These are phyloP conservation scores for Sylvietta virens DNA, from an alignment of 2,113 vertebrate species.

Conservation along the genomic window DNA sequence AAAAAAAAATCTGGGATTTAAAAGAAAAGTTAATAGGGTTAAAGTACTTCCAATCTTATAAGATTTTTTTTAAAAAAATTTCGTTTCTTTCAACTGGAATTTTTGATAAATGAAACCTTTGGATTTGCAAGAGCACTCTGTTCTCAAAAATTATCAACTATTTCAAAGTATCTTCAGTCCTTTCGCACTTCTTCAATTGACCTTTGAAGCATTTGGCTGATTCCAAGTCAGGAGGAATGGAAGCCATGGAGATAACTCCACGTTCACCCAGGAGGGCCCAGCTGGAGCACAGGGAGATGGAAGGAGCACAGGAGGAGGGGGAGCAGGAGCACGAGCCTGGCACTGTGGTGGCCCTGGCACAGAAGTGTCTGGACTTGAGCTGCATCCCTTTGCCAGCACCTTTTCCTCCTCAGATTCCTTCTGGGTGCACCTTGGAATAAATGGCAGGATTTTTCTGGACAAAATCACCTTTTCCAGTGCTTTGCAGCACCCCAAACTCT, in stretches of 20 bases:
- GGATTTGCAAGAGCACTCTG: background rate
- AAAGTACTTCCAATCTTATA: background rate
- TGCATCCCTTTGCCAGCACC: background rate
- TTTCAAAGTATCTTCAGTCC: background rate
- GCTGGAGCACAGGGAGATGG: background rate
- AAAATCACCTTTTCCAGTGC: background rate
- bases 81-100: background rate
- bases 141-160: background rate
- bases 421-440: background rate
- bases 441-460: background rate
- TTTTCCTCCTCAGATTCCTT: background rate
- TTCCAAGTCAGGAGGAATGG: background rate
- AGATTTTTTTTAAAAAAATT: background rate
- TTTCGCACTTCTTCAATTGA: background rate
- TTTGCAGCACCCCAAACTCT: rapidly evolving
- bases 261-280: background rate
- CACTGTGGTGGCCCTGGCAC: rapidly evolving
- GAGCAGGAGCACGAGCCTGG: rapidly evolving
- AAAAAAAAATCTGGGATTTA: background rate
- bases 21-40: background rate
- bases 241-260: background rate
- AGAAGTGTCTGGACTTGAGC: background rate
- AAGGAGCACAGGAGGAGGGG: background rate
- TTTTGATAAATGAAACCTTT: background rate
- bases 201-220: background rate